These are phyloP conservation scores for Euproctis similis DNA, from an alignment of 2,888 invertebrate species.

Conservation along the genomic window DNA sequence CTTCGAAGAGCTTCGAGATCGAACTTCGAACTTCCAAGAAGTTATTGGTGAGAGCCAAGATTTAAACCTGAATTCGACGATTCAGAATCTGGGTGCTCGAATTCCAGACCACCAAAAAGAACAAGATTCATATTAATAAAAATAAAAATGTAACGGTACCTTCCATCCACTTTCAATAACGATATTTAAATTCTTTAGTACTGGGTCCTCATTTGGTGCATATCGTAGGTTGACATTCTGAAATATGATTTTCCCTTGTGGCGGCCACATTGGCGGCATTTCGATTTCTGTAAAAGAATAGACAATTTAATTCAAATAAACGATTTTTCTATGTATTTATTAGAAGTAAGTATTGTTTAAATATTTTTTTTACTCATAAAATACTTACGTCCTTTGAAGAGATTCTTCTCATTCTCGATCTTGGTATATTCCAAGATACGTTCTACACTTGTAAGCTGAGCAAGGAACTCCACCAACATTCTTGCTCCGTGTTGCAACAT, in stretches of 20 bases:
- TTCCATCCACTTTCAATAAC: conserved; percentile 62
- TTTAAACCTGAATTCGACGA: too few relatives aligned
- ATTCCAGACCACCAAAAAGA: too few relatives aligned
- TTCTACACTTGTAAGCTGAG: conserved; percentile 88
- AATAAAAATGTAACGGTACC: too few relatives aligned
- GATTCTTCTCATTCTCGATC: conserved; percentile 77
- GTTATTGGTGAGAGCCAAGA: too few relatives aligned
- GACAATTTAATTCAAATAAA: too few relatives aligned
- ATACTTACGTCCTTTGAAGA: conserved; percentile 61
- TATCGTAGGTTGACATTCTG: conserved; percentile 78
- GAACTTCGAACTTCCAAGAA: too few relatives aligned
- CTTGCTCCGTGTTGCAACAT: conserved; percentile 86
- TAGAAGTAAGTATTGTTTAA: too few relatives aligned
- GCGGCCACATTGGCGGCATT: conserved; percentile 78
- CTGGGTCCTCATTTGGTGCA: conserved; percentile 74
- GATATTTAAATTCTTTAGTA: conserved; percentile 72
- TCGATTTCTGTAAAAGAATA: conserved; percentile 51
- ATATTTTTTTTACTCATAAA: too few relatives aligned
- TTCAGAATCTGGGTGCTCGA: too few relatives aligned
- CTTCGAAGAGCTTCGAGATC: too few relatives aligned
- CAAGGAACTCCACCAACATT: conserved; percentile 87
- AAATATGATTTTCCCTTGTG: conserved; percentile 76
- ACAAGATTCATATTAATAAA: too few relatives aligned
- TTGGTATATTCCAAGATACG: conserved; percentile 87
- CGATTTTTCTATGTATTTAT: too few relatives aligned